Evolutionary conservation across 1,140 invertebrate genomes (phyloP).

Genomic region (Scaptomyza pallida): DNA sequence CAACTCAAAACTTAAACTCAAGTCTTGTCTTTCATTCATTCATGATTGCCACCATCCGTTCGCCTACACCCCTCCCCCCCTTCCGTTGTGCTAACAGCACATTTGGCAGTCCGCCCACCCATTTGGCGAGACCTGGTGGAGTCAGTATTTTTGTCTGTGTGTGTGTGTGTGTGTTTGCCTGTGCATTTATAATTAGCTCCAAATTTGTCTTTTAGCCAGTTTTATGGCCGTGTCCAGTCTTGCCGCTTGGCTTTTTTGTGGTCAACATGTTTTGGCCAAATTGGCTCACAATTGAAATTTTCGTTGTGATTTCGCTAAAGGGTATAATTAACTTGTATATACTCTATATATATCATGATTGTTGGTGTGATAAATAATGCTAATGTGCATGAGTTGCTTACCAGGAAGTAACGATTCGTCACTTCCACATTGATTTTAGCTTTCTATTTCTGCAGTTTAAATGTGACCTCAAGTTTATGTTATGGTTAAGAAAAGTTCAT

Average conservation of each 20-base stretch:
- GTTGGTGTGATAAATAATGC: no score
- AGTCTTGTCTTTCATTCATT: slow-evolving; percentile 51
- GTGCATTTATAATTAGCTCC: slow-evolving; percentile 80
- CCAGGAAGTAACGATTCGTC: no score
- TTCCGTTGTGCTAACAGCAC: slow-evolving; percentile 3
- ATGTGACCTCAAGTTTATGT: no score
- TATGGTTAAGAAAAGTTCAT: no score
- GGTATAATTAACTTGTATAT: not conserved
- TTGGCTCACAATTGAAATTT: slow-evolving; percentile 66
- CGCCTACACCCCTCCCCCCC: not conserved
- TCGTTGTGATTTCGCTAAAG: slow-evolving; percentile 4
- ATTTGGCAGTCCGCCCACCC: slow-evolving; percentile 61
- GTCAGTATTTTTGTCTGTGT: slow-evolving; percentile 6
- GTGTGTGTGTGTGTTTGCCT: slow-evolving; percentile 43
- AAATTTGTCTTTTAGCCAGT: slow-evolving; percentile 71
- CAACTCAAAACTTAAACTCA: slow-evolving; percentile 5
- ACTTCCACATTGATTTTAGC: no score
- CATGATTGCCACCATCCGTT: slow-evolving; percentile 37
- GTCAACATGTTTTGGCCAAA: slow-evolving; percentile 60
- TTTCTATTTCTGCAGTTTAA: no score
- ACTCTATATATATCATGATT: no score
- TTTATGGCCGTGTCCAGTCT: slow-evolving; percentile 69
- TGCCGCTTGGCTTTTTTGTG: not conserved
- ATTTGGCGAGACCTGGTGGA: slow-evolving; percentile 46
- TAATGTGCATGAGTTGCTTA: no score